Percentiles rank a stretch among this genome's conserved stretches.
Evolutionary conservation across 2,888 invertebrate species (phyloP).

Genomic region (Pollenia griseotomentosa): DNA sequence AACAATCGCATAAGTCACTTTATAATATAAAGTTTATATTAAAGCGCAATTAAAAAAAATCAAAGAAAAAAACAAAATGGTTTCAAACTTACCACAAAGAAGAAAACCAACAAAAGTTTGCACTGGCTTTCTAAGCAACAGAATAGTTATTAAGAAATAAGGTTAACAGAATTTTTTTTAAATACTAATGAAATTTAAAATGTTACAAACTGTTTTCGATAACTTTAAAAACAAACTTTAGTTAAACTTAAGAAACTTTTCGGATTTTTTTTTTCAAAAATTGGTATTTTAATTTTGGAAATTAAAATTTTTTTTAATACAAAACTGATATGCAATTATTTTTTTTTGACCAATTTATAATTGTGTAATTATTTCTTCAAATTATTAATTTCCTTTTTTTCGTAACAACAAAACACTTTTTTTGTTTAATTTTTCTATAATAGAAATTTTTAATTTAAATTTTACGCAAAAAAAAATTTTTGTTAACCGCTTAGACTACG

Average conservation of each 20-base stretch:
- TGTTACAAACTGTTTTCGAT: constrained; percentile 23
- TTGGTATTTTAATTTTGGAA: not conserved
- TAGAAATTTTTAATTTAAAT: constrained; percentile 6
- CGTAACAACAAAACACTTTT: constrained; percentile 30
- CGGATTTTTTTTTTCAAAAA: not conserved
- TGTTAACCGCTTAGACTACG: constrained; percentile 12
- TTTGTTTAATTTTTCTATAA: constrained; percentile 9
- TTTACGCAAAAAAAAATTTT: constrained; percentile 38
- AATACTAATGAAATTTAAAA: constrained; percentile 15
- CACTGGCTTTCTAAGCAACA: constrained; percentile 3
- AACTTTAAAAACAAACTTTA: not conserved
- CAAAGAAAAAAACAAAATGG: constrained; percentile 33
- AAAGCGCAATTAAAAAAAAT: constrained; percentile 24
- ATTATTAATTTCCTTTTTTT: constrained; percentile 29
- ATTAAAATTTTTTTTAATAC: not conserved
- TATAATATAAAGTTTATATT: not conserved
- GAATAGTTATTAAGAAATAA: not conserved
- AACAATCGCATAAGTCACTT: constrained; percentile 54
- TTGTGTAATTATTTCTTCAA: constrained; percentile 2
- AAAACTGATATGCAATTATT: constrained; percentile 37
- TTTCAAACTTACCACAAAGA: constrained; percentile 52
- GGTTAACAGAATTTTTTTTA: not conserved
- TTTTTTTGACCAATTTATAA: not conserved
- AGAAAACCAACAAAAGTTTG: not conserved
- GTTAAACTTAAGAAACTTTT: not conserved